phyloP scores from a whole-genome alignment of 2,113 vertebrate genomes.

The cattle (Bos taurus) region DNA sequence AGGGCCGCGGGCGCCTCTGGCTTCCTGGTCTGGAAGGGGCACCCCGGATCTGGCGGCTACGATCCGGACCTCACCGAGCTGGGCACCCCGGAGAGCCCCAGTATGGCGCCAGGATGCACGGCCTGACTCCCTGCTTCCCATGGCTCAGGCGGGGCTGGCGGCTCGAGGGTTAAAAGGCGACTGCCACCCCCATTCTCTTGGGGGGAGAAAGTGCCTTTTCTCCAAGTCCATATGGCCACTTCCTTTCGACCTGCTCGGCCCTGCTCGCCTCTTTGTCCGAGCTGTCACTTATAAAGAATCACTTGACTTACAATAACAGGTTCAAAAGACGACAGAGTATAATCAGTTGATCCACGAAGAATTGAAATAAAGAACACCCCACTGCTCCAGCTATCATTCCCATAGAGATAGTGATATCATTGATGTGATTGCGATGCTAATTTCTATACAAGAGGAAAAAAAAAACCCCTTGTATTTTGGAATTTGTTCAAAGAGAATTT shows the following conservation, averaged over 20 bases:
- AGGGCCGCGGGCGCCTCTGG: background rate
- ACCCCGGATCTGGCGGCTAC: background rate
- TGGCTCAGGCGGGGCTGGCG: slow-evolving; percentile 64
- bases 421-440: slow-evolving; percentile 96
- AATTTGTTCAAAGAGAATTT: slow-evolving; percentile 92
- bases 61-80: fast-evolving
- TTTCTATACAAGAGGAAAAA: slow-evolving; percentile 84
- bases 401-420: slow-evolving; percentile 95
- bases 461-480: slow-evolving; percentile 85
- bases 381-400: slow-evolving; percentile 93
- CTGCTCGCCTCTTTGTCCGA: slow-evolving; percentile 93
- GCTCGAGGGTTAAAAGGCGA: slow-evolving; percentile 82
- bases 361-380: slow-evolving; percentile 95
- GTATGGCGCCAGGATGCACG: background rate
- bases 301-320: slow-evolving; percentile 99
- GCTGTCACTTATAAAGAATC: slow-evolving; percentile 99
- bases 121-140: background rate
- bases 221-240: slow-evolving; percentile 95
- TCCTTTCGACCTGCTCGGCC: slow-evolving; percentile 97
- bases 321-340: slow-evolving; percentile 97
- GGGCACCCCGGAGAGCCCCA: background rate
- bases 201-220: slow-evolving; percentile 93
- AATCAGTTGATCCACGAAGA: slow-evolving; percentile 96
- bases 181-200: slow-evolving; percentile 82
- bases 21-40: background rate